These are phyloP conservation scores for Metacarcinus magister DNA, from an alignment of 2,888 invertebrate genomes.

Conservation along the genomic window DNA sequence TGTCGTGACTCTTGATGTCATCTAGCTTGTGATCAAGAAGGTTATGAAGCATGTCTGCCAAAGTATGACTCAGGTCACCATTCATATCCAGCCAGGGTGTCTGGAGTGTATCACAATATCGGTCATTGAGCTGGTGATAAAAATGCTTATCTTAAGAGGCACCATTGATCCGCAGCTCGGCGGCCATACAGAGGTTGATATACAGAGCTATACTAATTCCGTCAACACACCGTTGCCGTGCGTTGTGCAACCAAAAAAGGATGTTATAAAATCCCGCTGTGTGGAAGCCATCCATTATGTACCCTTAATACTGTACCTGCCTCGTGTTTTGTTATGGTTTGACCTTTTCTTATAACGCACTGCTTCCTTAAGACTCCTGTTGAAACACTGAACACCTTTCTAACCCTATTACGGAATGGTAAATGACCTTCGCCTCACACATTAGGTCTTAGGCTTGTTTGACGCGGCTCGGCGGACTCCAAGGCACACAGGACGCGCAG, in stretches of 20 bases:
- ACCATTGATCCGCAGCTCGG: neutral
- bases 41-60: neutral
- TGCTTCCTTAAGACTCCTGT: neutral
- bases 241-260: no score
- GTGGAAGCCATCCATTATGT: no score
- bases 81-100: neutral
- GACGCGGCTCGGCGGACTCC: neutral
- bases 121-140: neutral
- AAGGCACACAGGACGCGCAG: neutral
- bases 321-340: no score
- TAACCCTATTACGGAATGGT: neutral
- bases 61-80: neutral
- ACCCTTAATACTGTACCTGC: no score
- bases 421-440: neutral
- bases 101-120: neutral
- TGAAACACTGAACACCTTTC: neutral
- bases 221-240: no score
- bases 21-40: neutral
- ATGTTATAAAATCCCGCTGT: no score
- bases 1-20: no score
- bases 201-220: no score
- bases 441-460: no score
- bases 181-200: neutral
- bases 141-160: neutral
- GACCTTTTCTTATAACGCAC: neutral